These are phyloP conservation scores for Mormyrops boulengeri DNA, from an alignment of 2,797 vertebrate genomes.

Conservation along the genomic window DNA sequence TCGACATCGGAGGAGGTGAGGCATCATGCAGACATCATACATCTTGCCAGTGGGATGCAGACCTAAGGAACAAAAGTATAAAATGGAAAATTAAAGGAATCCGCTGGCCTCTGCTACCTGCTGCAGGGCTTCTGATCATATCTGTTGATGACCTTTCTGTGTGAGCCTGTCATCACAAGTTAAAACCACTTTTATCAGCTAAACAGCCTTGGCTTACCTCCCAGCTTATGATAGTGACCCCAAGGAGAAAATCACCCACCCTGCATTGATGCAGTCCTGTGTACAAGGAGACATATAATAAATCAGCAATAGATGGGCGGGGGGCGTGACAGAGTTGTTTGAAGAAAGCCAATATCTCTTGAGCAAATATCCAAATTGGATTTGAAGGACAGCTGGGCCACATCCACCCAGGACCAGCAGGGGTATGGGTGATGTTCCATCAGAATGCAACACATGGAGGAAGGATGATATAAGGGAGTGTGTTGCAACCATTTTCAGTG, in stretches of 20 bases:
- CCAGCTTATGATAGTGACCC: not conserved
- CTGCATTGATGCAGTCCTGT: not conserved
- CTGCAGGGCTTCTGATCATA: not conserved
- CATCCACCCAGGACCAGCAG: not conserved
- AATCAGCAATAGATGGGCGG: not conserved
- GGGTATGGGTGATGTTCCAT: not conserved
- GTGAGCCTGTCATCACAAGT: not conserved
- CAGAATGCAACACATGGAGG: not conserved
- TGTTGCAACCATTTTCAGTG: not conserved
- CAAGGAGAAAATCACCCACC: not conserved
- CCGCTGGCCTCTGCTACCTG: not conserved
- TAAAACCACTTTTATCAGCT: not conserved
- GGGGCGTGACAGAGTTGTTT: not conserved
- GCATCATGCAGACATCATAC: not conserved
- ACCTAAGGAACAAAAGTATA: not conserved
- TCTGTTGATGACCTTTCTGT: not conserved
- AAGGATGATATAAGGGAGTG: not conserved
- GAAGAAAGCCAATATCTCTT: not conserved
- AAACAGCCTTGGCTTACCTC: not conserved
- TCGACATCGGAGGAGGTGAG: constrained; percentile 70
- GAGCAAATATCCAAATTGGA: not conserved
- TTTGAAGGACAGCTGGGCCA: not conserved
- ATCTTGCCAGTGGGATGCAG: not conserved
- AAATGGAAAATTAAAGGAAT: not conserved
- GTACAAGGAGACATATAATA: not conserved